phyloP scores from a whole-genome alignment of 2,888 invertebrate genomes.

The Erpobdella octoculata region DNA sequence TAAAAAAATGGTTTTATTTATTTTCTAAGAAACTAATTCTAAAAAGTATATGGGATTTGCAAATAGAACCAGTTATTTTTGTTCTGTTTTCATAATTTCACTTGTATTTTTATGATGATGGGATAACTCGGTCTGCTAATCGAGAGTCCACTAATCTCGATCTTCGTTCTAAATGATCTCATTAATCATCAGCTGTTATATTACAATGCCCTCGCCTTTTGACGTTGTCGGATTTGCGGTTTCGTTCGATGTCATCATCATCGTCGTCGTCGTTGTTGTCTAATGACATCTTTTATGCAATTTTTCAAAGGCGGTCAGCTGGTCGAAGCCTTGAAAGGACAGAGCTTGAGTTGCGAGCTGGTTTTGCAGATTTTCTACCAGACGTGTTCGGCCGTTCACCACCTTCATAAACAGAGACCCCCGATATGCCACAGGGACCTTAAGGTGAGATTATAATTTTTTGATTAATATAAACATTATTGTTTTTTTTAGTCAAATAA shows the following conservation, averaged over 20 bases:
- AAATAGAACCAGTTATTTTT: too few species aligned
- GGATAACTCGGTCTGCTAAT: too few species aligned
- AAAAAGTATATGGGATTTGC: too few species aligned
- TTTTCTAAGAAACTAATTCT: too few species aligned
- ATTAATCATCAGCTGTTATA: too few species aligned
- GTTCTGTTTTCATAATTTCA: too few species aligned
- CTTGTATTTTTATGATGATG: too few species aligned
- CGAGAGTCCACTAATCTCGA: too few species aligned
- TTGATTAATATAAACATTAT: too few species aligned
- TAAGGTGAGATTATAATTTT: slow-evolving; percentile 59
- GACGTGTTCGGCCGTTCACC: slow-evolving; percentile 77
- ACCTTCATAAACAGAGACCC: slow-evolving; percentile 81
- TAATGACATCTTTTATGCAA: neutral
- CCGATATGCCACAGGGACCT: slow-evolving; percentile 91
- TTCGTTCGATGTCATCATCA: neutral
- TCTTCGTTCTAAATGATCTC: too few species aligned
- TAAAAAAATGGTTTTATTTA: too few species aligned
- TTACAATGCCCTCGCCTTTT: too few species aligned
- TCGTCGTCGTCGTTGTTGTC: neutral
- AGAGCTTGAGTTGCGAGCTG: slow-evolving; percentile 46
- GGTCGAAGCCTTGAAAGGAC: slow-evolving; percentile 44
- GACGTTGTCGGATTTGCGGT: neutral
- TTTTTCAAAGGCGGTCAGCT: slow-evolving; percentile 45
- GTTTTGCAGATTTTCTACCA: slow-evolving; percentile 79
- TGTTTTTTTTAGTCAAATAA: neutral